Percentiles rank a stretch among this genome's conserved stretches.
These are phyloP conservation scores for Eugnorisma glareosa DNA, from an alignment of 2,888 invertebrate genomes.

Conservation along the genomic window DNA sequence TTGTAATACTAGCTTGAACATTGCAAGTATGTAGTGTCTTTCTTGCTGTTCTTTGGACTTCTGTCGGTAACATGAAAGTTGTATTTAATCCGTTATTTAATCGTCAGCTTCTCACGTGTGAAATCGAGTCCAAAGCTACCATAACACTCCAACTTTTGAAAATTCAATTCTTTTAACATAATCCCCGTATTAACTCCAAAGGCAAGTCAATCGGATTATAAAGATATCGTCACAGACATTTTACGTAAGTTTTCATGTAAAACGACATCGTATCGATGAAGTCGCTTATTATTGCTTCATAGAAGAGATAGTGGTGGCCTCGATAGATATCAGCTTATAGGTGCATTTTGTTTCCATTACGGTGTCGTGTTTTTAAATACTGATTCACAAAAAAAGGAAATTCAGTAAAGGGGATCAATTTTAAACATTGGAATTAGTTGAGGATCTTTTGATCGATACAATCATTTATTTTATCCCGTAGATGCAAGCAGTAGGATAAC, in stretches of 20 bases:
- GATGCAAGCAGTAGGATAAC: neutral
- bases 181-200: constrained; percentile 36
- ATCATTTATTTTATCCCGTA: neutral
- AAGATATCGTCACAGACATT: constrained; percentile 61
- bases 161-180: constrained; percentile 51
- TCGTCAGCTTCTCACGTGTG: constrained; percentile 26
- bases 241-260: constrained; percentile 69
- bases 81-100: constrained; percentile 30
- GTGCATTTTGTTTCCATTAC: constrained; percentile 66
- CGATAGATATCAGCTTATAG: constrained; percentile 76
- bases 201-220: constrained; percentile 43
- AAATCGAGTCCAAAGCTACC: constrained; percentile 38
- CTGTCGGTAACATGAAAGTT: constrained; percentile 38
- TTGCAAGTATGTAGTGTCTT: neutral
- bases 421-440: neutral
- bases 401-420: neutral
- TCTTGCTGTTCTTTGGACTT: neutral
- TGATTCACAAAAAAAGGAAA: constrained; percentile 4
- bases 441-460: neutral
- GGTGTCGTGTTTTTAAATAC: constrained; percentile 29
- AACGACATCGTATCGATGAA: constrained; percentile 71
- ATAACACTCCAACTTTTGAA: constrained; percentile 17
- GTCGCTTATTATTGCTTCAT: constrained; percentile 80
- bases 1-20: neutral
- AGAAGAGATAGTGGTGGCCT: constrained; percentile 79